Evolutionary conservation across 1,140 invertebrate genomes (phyloP), one percentile per base, ranked within the genome.

Genomic region (Drosophila athabasca): DNA sequence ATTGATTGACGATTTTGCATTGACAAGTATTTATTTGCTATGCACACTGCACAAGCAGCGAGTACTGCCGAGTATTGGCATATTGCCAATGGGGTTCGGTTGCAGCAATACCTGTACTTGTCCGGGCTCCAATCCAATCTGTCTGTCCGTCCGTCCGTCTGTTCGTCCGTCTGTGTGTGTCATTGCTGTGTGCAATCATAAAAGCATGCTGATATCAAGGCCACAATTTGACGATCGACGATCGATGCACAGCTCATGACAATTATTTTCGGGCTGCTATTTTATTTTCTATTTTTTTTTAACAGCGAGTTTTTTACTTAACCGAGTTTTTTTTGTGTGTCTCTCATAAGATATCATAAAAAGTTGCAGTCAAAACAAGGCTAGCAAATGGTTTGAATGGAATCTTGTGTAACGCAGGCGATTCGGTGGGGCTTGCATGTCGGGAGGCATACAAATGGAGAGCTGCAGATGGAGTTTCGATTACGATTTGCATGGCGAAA

Each of bases 1-100:
- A 74, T 74, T 74, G 71, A 74, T 74, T 74, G 71, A 66, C 71
- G 74, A 74, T 74, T 74, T 74, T 74, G 69, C 59, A 74, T 74
- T 74, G 52, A 73, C 60, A 73, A 74, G 52, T 70, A 52, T 58
- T 74, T 74, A 65, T 43, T 57, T 74, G 71, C 70, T 74, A 74
- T 74, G 71, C 71, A 65, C 61, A 74, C 53, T 65, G 71, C 70
- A 74, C 11, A 13, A 39, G 35, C 11, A 39, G 3, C 17, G 17
- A 19, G 17, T 19, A 19, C 1, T 19, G 17, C 24, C 35, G 35
- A 39, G 11, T 74, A 69, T 69, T 58, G 65, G 62, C 49, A 48
- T 15, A 48, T 15, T 31, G 68, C 43, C 39, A 45, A 39, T 39
- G 54, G 43, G 48, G 31, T 3, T 8, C 44, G 19, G 69, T 74